Base-by-base conservation (phyloP, 2,888 invertebrate species). In the Andrena dorsata region DNA sequence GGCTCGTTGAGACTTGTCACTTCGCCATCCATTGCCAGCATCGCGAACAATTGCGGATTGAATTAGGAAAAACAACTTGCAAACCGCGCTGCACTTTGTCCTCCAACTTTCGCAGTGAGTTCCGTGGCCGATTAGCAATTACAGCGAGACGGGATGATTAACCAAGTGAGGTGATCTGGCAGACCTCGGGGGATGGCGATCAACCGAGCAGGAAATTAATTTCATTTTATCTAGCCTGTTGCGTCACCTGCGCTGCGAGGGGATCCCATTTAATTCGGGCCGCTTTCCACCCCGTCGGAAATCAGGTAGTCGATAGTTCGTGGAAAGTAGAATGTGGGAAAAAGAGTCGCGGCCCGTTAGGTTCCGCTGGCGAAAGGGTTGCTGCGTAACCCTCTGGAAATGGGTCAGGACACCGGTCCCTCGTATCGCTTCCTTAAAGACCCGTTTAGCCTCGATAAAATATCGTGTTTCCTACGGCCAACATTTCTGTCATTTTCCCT, bases 251-350 rank as follows among this genome's bases (percentile, higher is more conserved):
- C 82, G 26, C 23, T 65, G 53, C 83, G 86, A 70, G 64, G 71
- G 82, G 74, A 71, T 76, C 69, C 80, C 64, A 51, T 70, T 80
- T 77, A 60, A 51, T 20, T 30, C 71, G 26, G 69, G 16, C 35
- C 28, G 71, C 30, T 74, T 74, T 84, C 60, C 68, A 76, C 56
- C 82, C 79, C 56, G 56, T 73, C 66, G 49, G 65, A 58, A 68
- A 84, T 88, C 87, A 87, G 88, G 89, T 88, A 88, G 83, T 41
- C 68, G 75, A n/a, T 20, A 71, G 79, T 91, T 91, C 88, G 83
- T 86, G 84, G 91, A 90, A 91, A 91, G 88, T 92, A 89, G 92
- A 93, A 93, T 93, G 93, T 93, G 93, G 92, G 93, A 93, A 93
- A 92, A 91, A 89, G 68, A 90, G 83, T 88, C 82, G 82, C 86